A percentile compares a stretch with the other conserved stretches of the same genome.
These are phyloP conservation scores for Drosophila nasuta DNA, from an alignment of 1,140 invertebrate genomes.

Conservation along the genomic window DNA sequence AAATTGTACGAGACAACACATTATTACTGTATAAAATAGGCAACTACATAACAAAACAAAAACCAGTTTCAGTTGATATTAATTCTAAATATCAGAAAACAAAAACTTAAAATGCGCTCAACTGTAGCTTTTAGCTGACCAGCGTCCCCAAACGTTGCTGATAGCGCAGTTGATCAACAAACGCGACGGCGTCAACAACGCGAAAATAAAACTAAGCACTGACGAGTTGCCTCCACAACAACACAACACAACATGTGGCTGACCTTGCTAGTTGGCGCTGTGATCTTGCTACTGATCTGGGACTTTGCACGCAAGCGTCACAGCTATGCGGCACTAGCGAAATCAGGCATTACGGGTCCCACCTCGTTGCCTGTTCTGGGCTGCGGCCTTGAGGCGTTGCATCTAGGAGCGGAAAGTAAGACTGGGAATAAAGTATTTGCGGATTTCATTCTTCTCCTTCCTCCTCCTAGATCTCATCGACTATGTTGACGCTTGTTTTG, in stretches of 20 bases:
- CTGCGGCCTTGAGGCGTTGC: constrained; percentile 53
- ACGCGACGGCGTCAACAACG: constrained; percentile 36
- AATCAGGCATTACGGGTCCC: constrained; percentile 57
- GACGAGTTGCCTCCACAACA: no score
- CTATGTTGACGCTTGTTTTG: constrained; percentile 49
- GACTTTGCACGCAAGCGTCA: constrained; percentile 62
- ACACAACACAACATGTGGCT: constrained; percentile 53
- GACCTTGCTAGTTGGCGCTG: constrained; percentile 45
- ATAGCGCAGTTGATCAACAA: constrained; percentile 56
- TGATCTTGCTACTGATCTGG: constrained; percentile 59
- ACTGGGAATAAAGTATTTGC: no score
- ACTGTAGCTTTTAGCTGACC: constrained; percentile 37
- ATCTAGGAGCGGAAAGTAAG: constrained; percentile 67
- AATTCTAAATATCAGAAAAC: constrained; percentile 26
- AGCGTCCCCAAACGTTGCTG: constrained; percentile 5
- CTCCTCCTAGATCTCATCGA: constrained; percentile 43
- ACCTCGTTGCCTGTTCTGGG: constrained; percentile 52
- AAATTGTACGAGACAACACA: not conserved
- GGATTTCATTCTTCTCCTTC: no score
- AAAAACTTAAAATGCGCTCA: constrained; percentile 57
- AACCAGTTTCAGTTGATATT: constrained; percentile 40
- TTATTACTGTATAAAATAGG: not conserved
- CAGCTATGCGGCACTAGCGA: constrained; percentile 27
- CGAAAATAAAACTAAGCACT: not conserved
- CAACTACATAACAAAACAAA: constrained; percentile 1